Base-by-base conservation (phyloP, 2,888 invertebrate species). In the Eremobia ochroleuca region DNA sequence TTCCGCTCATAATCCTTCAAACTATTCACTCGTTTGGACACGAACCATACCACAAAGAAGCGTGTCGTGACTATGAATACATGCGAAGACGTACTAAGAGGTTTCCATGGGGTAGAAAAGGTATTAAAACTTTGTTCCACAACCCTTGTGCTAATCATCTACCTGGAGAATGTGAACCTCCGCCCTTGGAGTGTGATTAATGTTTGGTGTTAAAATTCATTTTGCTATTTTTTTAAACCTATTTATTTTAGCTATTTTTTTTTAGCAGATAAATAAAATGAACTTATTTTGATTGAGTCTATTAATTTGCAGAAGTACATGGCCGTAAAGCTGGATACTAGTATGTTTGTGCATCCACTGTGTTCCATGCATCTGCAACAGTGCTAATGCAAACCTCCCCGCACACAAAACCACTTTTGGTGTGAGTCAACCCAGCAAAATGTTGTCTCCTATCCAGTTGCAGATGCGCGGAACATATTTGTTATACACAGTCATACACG, bases 91-190 rank as follows among this genome's bases (percentile, higher is more conserved):
- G 99, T 58, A 98, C 96, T 73, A 99, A 98, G 96, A 98, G 97
- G 90, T 99, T 98, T 95, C 99, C 99, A n/a, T 99, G 99, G 99
- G 98, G 99, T 69, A 98, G 98, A 91, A 99, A 99, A 61, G 97
- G 97, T 37, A 37, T 43, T 87, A 97, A 98, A 91, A 96, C 97
- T n/a, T 95, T 99, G 34, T 98, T 99, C 97, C 99, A 99, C 96
- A 99, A 99, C 93, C 97, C 98, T 13, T 97, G 97, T 71, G 91
- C 94, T 55, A 99, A 99, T 92, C 96, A 92, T 79, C 83, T 95
- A 67, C 95, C 96, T 0, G 95, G 94, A 15, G 96, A 96, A 81
- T 96, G 96, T 87, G 90, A 86, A 75, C 92, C 93, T 40, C 94
- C 94, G 8, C 92, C 91, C 2, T 79, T 91, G 4, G 94, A 94